Evolutionary conservation across 2,888 invertebrate genomes (phyloP).

Genomic region (Hartigia nigra): DNA sequence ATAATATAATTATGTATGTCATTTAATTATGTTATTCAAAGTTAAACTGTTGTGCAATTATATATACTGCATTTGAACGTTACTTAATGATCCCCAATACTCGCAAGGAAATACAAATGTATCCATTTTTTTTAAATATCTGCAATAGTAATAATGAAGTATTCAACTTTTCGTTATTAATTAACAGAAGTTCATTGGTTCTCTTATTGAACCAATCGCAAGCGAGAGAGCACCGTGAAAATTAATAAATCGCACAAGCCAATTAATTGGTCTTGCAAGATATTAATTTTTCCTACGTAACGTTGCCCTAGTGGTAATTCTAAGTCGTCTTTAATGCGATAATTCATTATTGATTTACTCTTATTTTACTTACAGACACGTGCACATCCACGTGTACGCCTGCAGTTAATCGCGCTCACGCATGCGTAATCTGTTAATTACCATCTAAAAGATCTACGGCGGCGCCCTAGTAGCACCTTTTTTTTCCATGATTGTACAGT

Average conservation of each 20-base stretch:
- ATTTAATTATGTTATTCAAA: slow-evolving; percentile 1
- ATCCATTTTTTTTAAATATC: not conserved
- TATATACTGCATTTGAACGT: not conserved
- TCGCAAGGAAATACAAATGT: not conserved
- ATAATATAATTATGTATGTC: not conserved
- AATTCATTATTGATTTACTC: slow-evolving; percentile 18
- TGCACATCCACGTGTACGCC: not conserved
- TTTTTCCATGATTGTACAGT: slow-evolving; percentile 42
- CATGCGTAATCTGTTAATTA: not conserved
- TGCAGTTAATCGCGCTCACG: not conserved
- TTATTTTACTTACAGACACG: slow-evolving; percentile 4
- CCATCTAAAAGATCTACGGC: slow-evolving; percentile 19
- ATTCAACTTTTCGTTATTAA: not conserved
- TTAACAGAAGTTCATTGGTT: not conserved
- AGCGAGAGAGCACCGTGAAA: slow-evolving; percentile 21
- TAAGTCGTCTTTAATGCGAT: slow-evolving; percentile 14
- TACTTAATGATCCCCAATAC: not conserved
- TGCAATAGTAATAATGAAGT: not conserved
- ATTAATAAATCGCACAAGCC: slow-evolving; percentile 23
- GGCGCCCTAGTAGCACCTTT: slow-evolving; percentile 27
- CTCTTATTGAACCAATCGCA: slow-evolving; percentile 9
- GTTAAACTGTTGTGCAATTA: not conserved
- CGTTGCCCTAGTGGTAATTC: slow-evolving; percentile 4
- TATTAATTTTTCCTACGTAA: slow-evolving; percentile 6
- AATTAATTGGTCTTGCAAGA: slow-evolving; percentile 20